Percentiles rank a stretch among this genome's conserved stretches.
Evolutionary conservation across 92 coral and sea anemone species (phyloP).

Genomic region (Porites lobata): DNA sequence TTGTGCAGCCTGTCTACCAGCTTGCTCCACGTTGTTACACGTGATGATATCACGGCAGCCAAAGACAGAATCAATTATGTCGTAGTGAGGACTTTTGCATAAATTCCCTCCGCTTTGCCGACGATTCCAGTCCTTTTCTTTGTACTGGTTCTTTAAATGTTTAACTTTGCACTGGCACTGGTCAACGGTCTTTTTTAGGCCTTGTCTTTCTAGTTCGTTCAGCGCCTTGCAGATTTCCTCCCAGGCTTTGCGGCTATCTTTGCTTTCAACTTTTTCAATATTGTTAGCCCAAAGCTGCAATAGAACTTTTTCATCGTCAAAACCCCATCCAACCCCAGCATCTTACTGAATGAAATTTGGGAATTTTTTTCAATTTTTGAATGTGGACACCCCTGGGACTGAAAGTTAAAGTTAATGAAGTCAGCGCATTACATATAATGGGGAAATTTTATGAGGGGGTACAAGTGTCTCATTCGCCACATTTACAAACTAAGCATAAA

Average conservation of each 20-base stretch:
- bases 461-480: too few relatives aligned
- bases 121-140: conserved; percentile 49
- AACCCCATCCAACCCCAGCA: conserved; percentile 15
- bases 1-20: conserved; percentile 41
- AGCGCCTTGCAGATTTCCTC: conserved; percentile 41
- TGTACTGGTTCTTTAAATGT: conserved; percentile 43
- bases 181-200: conserved; percentile 35
- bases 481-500: too few relatives aligned
- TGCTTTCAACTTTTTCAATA: conserved; percentile 41
- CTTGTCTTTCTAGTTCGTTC: conserved; percentile 46
- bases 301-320: conserved; percentile 32
- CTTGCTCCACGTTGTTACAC: conserved; percentile 43
- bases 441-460: too few relatives aligned
- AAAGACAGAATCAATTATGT: conserved; percentile 36
- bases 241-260: conserved; percentile 50
- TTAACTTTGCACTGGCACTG: conserved; percentile 51
- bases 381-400: too few relatives aligned
- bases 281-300: conserved; percentile 45
- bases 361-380: too few relatives aligned
- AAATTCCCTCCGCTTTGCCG: conserved; percentile 40
- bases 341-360: too few relatives aligned
- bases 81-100: conserved; percentile 36
- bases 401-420: too few relatives aligned
- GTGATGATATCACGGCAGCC: conserved; percentile 42
- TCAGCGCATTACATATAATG: too few relatives aligned